Evolutionary conservation across 2,797 vertebrate species (phyloP), one percentile per base, ranked within the genome.

Genomic region (Petrocephalus sullivani): DNA sequence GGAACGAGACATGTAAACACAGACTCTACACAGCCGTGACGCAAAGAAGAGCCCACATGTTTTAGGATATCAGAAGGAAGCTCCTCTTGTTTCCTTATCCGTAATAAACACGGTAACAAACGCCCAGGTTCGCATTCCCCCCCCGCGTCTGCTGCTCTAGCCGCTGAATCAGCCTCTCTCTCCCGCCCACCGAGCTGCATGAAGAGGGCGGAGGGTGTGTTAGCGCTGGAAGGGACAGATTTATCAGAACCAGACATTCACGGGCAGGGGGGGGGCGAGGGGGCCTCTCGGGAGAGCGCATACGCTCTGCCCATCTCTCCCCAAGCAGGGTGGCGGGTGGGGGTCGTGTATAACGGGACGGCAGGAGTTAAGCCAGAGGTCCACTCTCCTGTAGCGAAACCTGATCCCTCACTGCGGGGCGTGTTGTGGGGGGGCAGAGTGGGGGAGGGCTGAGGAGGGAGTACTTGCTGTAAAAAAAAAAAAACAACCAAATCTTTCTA

Each of bases 231-330:
- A 93, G 92, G 92, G 93, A 3, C 91, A 92, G 91, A 92, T 94
- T 96, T 95, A 96, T 96, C 95, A 95, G 93, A 96, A 96, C 91
- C 96, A 96, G 95, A 94, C 95, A 90, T 93, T 94, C 92, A 88
- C 90, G 94, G 95, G 94, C 94, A 95, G 94, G 92, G 92, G 91
- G 90, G 91, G 90, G 87, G 57, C 23, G 64, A 88, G 10, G 83
- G 92, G 89, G 83, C 88, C 91, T 88, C 88, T 85, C 16, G 37
- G 88, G 88, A 92, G 90, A 91, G 92, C 92, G 90, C 3, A 51
- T 92, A 89, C 88, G 91, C 91, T 58, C 60, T 21, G 41, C 58
- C 64, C 89, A 90, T 89, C 82, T 83, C 23, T 56, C 88, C 91
- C 4, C 0, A 61, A 89, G 81, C 57, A 85, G 78, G 84, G 87